Conservation (phyloP, 2,113 vertebrate genomes). For the Caloenas nicobarica region DNA sequence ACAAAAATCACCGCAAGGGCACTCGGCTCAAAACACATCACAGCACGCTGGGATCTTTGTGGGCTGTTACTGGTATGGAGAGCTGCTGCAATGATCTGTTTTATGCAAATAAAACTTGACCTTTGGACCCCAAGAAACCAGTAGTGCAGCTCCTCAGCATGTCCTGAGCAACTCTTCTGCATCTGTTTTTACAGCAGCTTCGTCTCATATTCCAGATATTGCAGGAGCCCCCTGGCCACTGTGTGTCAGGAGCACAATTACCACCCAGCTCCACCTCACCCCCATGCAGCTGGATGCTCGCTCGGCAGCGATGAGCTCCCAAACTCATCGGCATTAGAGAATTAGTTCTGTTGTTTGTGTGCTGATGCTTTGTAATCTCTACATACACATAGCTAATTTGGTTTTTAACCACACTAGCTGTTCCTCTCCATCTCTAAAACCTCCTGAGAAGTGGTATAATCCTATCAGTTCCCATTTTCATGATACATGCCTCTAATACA, state of each 20-base stretch:
- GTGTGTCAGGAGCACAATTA: fast-evolving
- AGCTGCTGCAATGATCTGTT: not conserved
- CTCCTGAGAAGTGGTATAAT: not conserved
- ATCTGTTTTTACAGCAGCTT: not conserved
- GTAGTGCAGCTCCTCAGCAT: not conserved
- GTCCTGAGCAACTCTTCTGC: not conserved
- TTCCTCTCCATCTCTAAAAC: not conserved
- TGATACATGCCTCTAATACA: not conserved
- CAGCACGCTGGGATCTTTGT: not conserved
- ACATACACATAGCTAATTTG: not conserved
- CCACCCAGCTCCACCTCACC: not conserved
- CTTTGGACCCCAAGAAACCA: not conserved
- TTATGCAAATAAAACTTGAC: not conserved
- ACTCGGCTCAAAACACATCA: not conserved
- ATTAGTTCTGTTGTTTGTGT: not conserved
- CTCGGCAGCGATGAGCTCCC: not conserved
- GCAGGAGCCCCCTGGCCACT: not conserved
- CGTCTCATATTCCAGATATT: not conserved
- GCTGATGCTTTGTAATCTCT: not conserved
- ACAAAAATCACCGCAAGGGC: not conserved
- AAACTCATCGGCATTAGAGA: not conserved
- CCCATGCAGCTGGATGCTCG: fast-evolving
- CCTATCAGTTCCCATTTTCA: conserved; percentile 20
- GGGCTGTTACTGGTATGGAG: fast-evolving
- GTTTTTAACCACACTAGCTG: not conserved